Base-by-base conservation (phyloP, 2,113 vertebrate species). In the Irena cyanogastra region DNA sequence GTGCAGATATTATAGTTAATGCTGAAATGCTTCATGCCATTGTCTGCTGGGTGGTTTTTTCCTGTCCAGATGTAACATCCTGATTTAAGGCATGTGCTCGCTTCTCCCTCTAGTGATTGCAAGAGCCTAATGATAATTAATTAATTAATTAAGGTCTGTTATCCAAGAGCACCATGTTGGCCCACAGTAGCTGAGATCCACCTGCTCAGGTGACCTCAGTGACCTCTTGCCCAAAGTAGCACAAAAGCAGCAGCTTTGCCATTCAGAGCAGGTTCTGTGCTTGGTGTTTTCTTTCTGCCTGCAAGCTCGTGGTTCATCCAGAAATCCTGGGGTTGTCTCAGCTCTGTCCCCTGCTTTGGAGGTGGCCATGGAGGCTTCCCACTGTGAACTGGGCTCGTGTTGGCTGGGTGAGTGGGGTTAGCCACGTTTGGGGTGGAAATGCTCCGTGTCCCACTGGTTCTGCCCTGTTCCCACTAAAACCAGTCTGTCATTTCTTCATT, bases 11-110 rank as follows among this genome's bases (percentile, higher is more conserved):
- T 94, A 54, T 1, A 78, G 90, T 93, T 86, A 90, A 66, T 89
- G 47, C 87, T 92, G 93, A 84, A 96, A 76, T 82, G 65, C 23
- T 92, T 90, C 69, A 28, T 92, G 88, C 90, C 94, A 96, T 94
- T 69, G 3, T 96, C 86, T 82, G 13, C 78, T 70, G 96, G 76
- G 47, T 75, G 71, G 71, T 49, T 82, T 83, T 82, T 65, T 78
- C 65, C 53, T 9, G 2, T 89, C 92, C 90, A 95, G 90, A 94
- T 92, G 92, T 84, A 94, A 75, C 17, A 24, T 88, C 88, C 79
- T 95, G 72, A 69, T 69, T 89, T 39, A 68, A 83, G 76, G 65
- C 83, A 14, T 11, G 64, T 59, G 76, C 52, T 94, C 11, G 0
- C 24, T 42, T 94, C 89, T 96, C 76, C 90, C 90, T 82, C 69